Conservation (phyloP, 1,140 invertebrate genomes). For the Temnothorax nylanderi region DNA sequence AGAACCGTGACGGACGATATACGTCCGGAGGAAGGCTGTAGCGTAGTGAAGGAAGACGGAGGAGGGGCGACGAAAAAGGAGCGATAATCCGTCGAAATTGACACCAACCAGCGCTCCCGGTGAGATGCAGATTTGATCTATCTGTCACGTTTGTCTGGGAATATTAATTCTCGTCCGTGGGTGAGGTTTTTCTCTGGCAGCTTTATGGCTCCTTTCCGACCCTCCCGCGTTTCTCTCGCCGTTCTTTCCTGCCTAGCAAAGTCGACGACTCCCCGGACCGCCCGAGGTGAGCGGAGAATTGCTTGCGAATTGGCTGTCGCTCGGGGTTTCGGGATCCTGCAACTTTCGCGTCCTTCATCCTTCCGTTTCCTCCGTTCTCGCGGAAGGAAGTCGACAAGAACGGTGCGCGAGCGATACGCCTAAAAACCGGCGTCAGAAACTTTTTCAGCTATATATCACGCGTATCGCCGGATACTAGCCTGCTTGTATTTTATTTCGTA, state of each 20-base stretch:
- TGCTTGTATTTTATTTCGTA: not conserved
- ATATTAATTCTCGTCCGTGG: conserved; percentile 82
- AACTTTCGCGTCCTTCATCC: conserved; percentile 52
- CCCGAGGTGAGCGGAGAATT: conserved; percentile 79
- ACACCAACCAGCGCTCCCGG: conserved; percentile 78
- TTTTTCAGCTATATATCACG: conserved; percentile 8
- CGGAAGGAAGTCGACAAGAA: conserved; percentile 69
- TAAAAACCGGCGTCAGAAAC: conserved; percentile 20
- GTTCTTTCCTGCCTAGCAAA: conserved; percentile 30
- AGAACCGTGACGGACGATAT: not conserved
- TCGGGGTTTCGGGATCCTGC: conserved; percentile 70
- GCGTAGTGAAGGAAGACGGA: not conserved
- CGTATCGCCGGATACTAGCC: not conserved
- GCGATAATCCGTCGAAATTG: conserved; percentile 83
- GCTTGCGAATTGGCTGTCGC: conserved; percentile 80
- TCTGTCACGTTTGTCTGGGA: conserved; percentile 84
- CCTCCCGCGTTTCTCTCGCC: conserved; percentile 20
- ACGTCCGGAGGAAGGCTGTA: not conserved
- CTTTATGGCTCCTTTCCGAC: conserved; percentile 69
- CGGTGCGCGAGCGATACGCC: conserved; percentile 50
- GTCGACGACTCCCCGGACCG: conserved; percentile 67
- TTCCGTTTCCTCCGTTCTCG: conserved; percentile 30
- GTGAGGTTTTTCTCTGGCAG: conserved; percentile 67
- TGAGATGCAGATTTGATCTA: conserved; percentile 84
- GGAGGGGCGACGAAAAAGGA: conserved; percentile 37